Conservation (phyloP, 2,888 invertebrate genomes). For the Entomobrya proxima region DNA sequence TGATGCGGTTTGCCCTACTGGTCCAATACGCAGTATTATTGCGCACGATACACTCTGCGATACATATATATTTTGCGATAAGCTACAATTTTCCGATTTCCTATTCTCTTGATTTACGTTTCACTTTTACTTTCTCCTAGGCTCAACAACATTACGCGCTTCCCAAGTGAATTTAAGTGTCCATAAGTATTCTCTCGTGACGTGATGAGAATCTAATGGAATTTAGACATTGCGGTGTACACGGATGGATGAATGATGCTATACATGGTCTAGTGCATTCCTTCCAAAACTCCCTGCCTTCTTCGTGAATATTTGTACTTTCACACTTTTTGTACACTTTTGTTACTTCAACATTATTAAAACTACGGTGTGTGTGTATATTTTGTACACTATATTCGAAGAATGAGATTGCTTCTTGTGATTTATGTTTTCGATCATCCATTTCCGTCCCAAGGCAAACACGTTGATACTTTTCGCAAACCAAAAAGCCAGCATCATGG, state of each 20-base stretch:
- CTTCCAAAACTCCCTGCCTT: background rate
- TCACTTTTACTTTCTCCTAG: background rate
- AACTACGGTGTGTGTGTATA: background rate
- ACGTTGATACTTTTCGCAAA: too few species aligned
- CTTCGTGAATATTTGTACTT: background rate
- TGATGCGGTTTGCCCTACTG: slow-evolving; percentile 22
- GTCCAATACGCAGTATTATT: background rate
- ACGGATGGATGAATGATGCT: slow-evolving; percentile 7
- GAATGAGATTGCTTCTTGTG: slow-evolving; percentile 38
- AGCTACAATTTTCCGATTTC: slow-evolving; percentile 4
- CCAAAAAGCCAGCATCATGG: too few species aligned
- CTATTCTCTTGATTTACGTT: slow-evolving; percentile 36
- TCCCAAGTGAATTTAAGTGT: slow-evolving; percentile 56
- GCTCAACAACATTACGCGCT: slow-evolving; percentile 29
- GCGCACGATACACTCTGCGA: too few species aligned
- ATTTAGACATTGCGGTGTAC: slow-evolving; percentile 39
- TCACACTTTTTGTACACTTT: background rate
- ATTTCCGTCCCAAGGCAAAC: slow-evolving; percentile 32
- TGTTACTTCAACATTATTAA: background rate
- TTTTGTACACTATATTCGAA: slow-evolving; percentile 4
- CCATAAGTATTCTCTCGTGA: slow-evolving; percentile 60
- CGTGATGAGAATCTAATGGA: slow-evolving; percentile 63
- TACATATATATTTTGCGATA: background rate
- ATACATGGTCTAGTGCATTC: background rate
- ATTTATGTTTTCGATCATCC: slow-evolving; percentile 56